Conservation (phyloP, 2,797 vertebrate species). For the Urophycis tenuis region DNA sequence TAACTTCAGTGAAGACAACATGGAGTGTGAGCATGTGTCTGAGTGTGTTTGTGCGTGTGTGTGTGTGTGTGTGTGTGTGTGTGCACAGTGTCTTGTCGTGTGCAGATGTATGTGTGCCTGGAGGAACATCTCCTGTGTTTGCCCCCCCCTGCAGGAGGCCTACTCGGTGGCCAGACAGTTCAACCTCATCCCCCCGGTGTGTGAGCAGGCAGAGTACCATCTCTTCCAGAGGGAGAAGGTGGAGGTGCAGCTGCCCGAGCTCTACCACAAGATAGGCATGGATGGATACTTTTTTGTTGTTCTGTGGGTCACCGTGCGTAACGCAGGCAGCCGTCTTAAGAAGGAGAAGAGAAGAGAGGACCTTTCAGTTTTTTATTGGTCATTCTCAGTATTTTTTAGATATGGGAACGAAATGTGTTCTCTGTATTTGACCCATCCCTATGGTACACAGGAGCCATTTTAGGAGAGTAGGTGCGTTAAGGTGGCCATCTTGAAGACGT, state of each 20-base stretch:
- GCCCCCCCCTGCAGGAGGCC: conserved; percentile 77
- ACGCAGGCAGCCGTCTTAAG: not conserved
- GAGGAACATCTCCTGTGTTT: too few relatives aligned
- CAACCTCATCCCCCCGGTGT: conserved; percentile 95
- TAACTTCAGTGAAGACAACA: conserved; percentile 32
- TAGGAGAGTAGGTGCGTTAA: too few relatives aligned
- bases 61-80: not conserved
- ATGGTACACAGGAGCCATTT: too few relatives aligned
- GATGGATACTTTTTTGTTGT: conserved; percentile 45
- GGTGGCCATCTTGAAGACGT: too few relatives aligned
- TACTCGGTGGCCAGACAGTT: conserved; percentile 98
- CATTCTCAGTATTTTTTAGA: too few relatives aligned
- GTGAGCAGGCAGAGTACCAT: conserved; percentile 96
- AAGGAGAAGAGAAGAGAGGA: too few relatives aligned
- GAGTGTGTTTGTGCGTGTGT: conserved; percentile 8
- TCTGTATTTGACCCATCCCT: too few relatives aligned
- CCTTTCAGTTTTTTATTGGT: too few relatives aligned
- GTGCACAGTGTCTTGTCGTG: not conserved
- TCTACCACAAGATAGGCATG: conserved; percentile 98
- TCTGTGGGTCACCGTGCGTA: not conserved
- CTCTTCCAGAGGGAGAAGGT: conserved; percentile 99
- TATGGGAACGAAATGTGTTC: too few relatives aligned
- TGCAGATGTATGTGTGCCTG: conserved; percentile 14
- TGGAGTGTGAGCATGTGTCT: conserved; percentile 15
- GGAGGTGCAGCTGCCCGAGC: conserved; percentile 92